Conservation (phyloP, 2,888 invertebrate species). For the Acanthosoma haemorrhoidale region DNA sequence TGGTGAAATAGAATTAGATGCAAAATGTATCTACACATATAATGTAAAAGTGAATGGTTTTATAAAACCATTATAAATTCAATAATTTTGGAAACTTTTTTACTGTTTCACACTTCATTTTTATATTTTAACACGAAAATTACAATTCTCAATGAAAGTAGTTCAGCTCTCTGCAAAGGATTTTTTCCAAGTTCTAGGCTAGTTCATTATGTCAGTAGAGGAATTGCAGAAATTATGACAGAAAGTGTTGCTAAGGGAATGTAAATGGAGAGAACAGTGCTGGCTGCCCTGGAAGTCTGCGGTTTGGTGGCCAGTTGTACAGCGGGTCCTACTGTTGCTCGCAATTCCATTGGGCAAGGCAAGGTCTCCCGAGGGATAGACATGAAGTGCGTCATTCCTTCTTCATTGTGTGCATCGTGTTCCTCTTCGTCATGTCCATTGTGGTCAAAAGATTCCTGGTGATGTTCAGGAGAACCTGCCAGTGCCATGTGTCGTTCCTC, state of each 20-base stretch:
- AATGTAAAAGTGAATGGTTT: background rate
- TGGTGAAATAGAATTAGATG: background rate
- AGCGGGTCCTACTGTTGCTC: slow-evolving; percentile 38
- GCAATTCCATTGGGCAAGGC: slow-evolving; percentile 47
- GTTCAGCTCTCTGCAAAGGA: background rate
- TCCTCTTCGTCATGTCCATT: background rate
- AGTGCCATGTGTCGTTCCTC: slow-evolving; percentile 6
- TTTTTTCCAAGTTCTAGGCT: background rate
- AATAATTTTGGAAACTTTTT: background rate
- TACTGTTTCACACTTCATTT: background rate
- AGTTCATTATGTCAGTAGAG: slow-evolving; percentile 8
- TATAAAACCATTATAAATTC: background rate
- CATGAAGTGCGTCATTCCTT: slow-evolving; percentile 25
- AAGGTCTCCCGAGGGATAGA: slow-evolving; percentile 42
- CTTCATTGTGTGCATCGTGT: slow-evolving; percentile 10
- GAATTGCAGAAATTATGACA: background rate
- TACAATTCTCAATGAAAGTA: background rate
- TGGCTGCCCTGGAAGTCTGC: slow-evolving; percentile 18
- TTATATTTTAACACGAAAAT: background rate
- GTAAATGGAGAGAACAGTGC: background rate
- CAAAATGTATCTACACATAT: slow-evolving; percentile 7
- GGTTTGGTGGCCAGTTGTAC: slow-evolving; percentile 33
- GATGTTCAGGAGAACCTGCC: slow-evolving; percentile 24
- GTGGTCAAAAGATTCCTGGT: background rate
- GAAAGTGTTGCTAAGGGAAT: background rate